phyloP scores from a whole-genome alignment of 1,140 invertebrate genomes.

The Heliothis subflexa region DNA sequence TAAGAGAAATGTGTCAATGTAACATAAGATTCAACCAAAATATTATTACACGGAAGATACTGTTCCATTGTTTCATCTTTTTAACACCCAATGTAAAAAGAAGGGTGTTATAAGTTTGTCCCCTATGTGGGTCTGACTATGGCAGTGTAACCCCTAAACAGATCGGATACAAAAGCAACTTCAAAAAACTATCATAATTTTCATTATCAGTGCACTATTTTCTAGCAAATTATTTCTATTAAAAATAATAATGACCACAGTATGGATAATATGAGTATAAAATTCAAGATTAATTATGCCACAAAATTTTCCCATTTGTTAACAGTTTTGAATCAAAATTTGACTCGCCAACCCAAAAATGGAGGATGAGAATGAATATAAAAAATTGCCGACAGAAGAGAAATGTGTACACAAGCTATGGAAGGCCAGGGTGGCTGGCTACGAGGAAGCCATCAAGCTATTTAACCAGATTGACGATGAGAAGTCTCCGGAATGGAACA shows the following conservation, averaged over 20 bases:
- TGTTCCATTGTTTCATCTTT: too few species aligned
- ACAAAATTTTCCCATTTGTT: not conserved
- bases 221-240: too few species aligned
- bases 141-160: too few species aligned
- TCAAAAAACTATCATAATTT: too few species aligned
- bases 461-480: constrained; percentile 96
- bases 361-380: constrained; percentile 96
- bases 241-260: too few species aligned
- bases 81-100: too few species aligned
- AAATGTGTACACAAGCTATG: constrained; percentile 97
- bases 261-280: too few species aligned
- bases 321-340: constrained; percentile 40
- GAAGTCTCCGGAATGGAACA: constrained; percentile 97
- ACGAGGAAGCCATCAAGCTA: constrained; percentile 96
- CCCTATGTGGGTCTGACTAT: too few species aligned
- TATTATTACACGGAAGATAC: not conserved
- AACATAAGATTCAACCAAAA: not conserved
- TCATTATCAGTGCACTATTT: too few species aligned
- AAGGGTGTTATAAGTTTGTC: too few species aligned
- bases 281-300: not conserved
- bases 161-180: too few species aligned
- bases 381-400: constrained; percentile 96
- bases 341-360: constrained; percentile 79
- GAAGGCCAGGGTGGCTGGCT: constrained; percentile 97
- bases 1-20: too few species aligned